These are phyloP conservation scores for Lamellibrachia satsuma DNA, from an alignment of 2,888 invertebrate genomes.

Conservation along the genomic window DNA sequence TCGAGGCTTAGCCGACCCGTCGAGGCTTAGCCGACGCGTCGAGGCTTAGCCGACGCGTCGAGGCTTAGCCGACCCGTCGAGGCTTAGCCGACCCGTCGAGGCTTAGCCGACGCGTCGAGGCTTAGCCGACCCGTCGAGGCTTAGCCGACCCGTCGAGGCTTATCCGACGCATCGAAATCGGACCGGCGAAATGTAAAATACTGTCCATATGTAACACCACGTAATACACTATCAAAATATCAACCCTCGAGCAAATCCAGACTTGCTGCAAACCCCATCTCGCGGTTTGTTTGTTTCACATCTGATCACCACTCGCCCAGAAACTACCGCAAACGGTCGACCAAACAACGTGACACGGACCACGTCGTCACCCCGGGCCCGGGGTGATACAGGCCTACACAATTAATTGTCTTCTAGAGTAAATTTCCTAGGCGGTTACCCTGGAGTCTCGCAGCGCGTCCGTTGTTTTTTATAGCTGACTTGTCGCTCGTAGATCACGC, in stretches of 20 bases:
- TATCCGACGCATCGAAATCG: no score
- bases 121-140: no score
- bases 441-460: background rate
- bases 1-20: no score
- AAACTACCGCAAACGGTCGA: background rate
- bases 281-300: background rate
- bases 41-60: no score
- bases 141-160: no score
- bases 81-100: no score
- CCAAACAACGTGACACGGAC: background rate
- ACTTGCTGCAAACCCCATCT: background rate
- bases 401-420: background rate
- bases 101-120: no score
- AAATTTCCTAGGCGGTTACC: background rate
- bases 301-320: background rate
- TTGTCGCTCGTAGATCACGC: no score
- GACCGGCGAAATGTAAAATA: no score
- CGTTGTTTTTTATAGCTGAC: background rate
- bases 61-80: no score
- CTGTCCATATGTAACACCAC: no score
- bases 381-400: background rate
- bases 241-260: background rate
- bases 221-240: background rate
- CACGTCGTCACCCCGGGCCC: background rate
- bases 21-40: no score